phyloP scores from a whole-genome alignment of 2,797 vertebrate species.

The Chrysocyon brachyurus region DNA sequence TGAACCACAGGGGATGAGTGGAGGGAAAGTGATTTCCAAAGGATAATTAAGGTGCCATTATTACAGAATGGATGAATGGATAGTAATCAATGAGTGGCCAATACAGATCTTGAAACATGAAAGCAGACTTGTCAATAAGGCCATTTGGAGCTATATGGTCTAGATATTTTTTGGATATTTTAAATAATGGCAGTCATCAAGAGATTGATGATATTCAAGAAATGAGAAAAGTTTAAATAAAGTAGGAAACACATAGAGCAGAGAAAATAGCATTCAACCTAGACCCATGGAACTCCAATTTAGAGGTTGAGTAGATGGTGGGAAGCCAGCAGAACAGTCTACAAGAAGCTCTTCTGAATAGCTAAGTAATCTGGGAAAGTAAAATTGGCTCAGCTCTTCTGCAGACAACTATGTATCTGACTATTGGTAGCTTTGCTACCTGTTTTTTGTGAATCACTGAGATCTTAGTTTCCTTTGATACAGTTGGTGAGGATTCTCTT shows the following conservation, averaged over 20 bases:
- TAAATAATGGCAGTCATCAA: background rate
- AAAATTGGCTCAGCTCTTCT: rapidly evolving
- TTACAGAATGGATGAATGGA: background rate
- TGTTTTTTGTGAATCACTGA: background rate
- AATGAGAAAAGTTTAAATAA: background rate
- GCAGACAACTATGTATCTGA: background rate
- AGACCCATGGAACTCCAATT: background rate
- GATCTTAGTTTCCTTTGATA: background rate
- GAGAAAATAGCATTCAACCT: background rate
- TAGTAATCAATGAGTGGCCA: background rate
- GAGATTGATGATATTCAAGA: background rate
- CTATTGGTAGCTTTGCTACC: rapidly evolving
- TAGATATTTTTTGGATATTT: background rate
- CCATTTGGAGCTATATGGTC: background rate
- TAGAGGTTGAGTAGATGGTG: background rate
- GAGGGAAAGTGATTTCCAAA: background rate
- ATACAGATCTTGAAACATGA: background rate
- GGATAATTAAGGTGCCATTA: background rate
- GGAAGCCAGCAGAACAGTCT: background rate
- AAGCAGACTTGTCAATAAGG: background rate
- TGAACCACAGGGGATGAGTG: background rate
- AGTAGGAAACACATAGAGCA: background rate
- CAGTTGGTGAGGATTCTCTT: background rate
- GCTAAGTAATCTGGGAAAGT: background rate
- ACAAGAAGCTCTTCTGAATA: background rate